phyloP scores from a whole-genome alignment of 2,797 vertebrate genomes.

The Syndactyla subalaris region DNA sequence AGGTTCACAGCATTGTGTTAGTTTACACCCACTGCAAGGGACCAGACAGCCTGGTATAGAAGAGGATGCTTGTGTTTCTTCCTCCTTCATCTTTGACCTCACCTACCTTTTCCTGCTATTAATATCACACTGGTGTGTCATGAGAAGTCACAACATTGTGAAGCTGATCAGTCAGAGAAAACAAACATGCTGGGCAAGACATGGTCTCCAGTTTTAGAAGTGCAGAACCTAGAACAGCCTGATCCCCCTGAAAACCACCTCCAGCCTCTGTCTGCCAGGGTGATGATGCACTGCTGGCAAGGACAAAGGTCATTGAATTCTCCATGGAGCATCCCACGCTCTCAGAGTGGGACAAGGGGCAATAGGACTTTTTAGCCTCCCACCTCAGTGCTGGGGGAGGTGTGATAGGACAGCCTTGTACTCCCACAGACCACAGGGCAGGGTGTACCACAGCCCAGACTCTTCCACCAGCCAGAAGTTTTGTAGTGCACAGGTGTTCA shows the following conservation, averaged over 20 bases:
- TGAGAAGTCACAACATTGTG: background rate
- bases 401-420: background rate
- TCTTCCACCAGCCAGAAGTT: background rate
- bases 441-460: background rate
- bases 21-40: background rate
- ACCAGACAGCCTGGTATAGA: background rate
- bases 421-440: background rate
- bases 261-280: background rate
- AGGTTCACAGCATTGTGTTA: background rate
- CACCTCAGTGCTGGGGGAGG: background rate
- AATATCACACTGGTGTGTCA: background rate
- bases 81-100: background rate
- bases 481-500: background rate
- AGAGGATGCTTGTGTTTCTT: background rate
- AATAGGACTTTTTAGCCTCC: background rate
- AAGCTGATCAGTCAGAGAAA: background rate
- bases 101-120: background rate
- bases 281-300: background rate
- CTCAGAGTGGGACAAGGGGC: background rate
- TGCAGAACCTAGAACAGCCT: background rate
- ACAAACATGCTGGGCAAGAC: background rate
- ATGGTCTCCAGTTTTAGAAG: background rate
- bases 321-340: background rate
- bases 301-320: background rate
- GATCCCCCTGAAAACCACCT: background rate